Evolutionary conservation across 2,888 invertebrate species (phyloP), one percentile per base, ranked within the genome.

Genomic region (Plemyria rubiginata): DNA sequence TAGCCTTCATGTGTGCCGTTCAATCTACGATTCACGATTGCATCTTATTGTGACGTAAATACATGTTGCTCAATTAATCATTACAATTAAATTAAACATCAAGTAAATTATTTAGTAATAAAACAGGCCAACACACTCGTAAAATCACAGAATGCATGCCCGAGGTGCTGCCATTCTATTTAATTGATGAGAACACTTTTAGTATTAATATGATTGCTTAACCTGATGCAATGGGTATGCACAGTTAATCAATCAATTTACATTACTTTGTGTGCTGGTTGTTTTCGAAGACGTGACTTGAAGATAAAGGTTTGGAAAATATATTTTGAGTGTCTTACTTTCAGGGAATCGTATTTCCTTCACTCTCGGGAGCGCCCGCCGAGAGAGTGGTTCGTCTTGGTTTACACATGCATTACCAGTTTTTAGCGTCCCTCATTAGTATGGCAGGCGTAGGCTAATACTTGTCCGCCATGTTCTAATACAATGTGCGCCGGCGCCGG

Each of bases 401-500:
- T 32, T 32, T 29, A n/a, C 11, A 53, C 12, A 1, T 16, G 22
- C 22, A 41, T 13, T 16, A 11, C 58, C 9, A 58, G 1, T 58
- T 60, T 60, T 60, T 60, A 49, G 40, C 16, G 9, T n/a, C 13
- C 2, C 49, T 54, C 49, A 54, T 60, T 51, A 54, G 54, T 45
- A 54, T 51, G 45, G 38, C 41, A 15, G 22, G 2, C 38, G 38
- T 43, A 60, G 43, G 46, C 45, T 50, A 51, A 41, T 48, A 22
- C 22, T 22, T 22, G 29, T 54, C 36, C 13, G 32, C 45, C 36
- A 38, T 38, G 38, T 8, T 58, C 52, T 58, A 52, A 52, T 41
- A 46, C 48, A 22, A 48, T 43, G 46, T 53, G 55, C 60, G 65
- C 54, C 50, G 71, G 69, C 69, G 71, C 69, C 69, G 28, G 54